Evolutionary conservation across 2,797 vertebrate species (phyloP), one percentile per base, ranked within the genome.

Genomic region (Myotis pilosus): DNA sequence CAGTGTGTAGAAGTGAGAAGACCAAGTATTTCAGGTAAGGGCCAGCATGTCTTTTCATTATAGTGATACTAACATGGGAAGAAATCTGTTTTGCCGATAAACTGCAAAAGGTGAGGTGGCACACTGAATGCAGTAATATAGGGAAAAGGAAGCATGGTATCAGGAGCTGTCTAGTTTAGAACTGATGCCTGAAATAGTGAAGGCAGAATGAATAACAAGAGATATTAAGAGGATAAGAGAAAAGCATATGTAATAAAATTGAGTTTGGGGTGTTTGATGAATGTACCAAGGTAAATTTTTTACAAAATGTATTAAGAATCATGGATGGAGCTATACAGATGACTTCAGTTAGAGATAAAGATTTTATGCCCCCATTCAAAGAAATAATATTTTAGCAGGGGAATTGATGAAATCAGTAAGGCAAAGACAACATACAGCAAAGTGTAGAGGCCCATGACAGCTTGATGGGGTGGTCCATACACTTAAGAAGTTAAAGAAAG

Each of bases 1-100:
- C 55, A 62, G 33, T 68, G 12, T 88, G 53, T 68, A 64, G 89
- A 92, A 86, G 57, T 69, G 53, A 82, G 89, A 89, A 83, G 66
- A 86, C 51, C 41, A 76, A 23, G 28, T 51, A 86, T 94, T 96
- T 93, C 78, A 95, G 90, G 85, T 92, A 92, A 89, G 49, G 76
- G 66, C 22, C 51, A 88, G 68, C 66, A 36, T 64, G 41, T 62
- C 19, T 88, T 57, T 92, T 51, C 72, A 81, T 87, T 91, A 87
- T 6, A 57, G 28, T 57, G 64, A 89, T 38, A 28, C 36, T 20
- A 75, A 20, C 2, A 0, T 64, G 75, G 55, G 74, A 91, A 89
- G 38, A 92, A 90, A 41, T 84, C 53, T 64, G 10, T 78, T 89
- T 88, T 81, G 57, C 22, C 71, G 36, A 64, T 60, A 62, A 81